Evolutionary conservation across 2,113 vertebrate species (phyloP), one percentile per base, ranked within the genome.

Genomic region (Lates calcarifer): DNA sequence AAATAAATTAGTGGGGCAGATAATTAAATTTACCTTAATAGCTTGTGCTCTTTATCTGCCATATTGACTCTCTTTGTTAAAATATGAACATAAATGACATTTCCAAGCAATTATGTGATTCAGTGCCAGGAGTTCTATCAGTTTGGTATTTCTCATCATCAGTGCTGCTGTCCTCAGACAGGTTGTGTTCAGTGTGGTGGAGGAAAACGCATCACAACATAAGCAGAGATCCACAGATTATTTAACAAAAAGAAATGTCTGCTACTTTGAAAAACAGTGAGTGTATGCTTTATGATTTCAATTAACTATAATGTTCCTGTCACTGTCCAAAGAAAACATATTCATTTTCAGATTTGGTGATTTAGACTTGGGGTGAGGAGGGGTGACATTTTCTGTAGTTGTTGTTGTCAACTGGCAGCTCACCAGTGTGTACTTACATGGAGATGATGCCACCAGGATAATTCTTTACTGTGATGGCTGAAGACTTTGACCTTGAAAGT

Each of bases 21-120:
- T 89, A 66, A 91, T 87, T 91, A 79, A 84, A 86, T 91, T 87
- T 82, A 84, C 80, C 77, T 63, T 82, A 88, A 89, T 85, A 87
- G 75, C 77, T 67, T 56, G 56, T 78, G 68, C 73, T 79, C 68
- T 89, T 85, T 84, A 85, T 87, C 83, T 83, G 47, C 37, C 57
- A 76, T 82, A 86, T 79, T 89, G 80, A 72, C 78, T 58, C 41
- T 80, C 61, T 75, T 82, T 82, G 82, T 79, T 74, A 87, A 83
- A 89, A 86, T 76, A 80, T 68, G 39, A 84, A 79, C 37, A 79
- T 62, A 78, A 81, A 86, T 85, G 63, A 81, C 70, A 88, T 88
- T 87, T 80, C 43, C 64, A 61, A 84, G 67, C 80, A 86, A 85
- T 82, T 74, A 84, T 79, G 37, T 10, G 47, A 84, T 62, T 77